Evolutionary conservation across 2,888 invertebrate species (phyloP).

Genomic region (Drosophila borealis): DNA sequence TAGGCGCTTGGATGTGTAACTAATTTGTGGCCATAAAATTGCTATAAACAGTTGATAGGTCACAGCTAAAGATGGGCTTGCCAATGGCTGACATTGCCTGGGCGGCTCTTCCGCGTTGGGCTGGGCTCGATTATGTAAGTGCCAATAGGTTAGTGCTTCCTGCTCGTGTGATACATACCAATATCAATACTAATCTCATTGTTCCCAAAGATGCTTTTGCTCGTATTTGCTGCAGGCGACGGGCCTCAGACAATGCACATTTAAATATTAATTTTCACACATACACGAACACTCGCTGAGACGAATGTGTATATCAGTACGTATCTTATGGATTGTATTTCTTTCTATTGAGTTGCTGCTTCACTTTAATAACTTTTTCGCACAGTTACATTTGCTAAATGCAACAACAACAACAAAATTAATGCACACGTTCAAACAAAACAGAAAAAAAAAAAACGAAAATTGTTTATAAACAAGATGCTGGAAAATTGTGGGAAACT

Average conservation of each 20-base stretch:
- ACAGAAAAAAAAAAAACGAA: conserved; percentile 25
- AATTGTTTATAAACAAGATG: conserved; percentile 36
- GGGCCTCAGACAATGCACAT: conserved; percentile 58
- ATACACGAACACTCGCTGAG: conserved; percentile 26
- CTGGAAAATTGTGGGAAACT: conserved; percentile 46
- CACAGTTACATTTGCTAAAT: conserved; percentile 45
- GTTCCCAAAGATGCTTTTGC: conserved; percentile 28
- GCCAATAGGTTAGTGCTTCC: conserved; percentile 19
- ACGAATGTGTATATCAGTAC: conserved; percentile 9
- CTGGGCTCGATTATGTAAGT: conserved; percentile 31
- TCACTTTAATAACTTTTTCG: conserved; percentile 33
- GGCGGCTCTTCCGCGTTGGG: conserved; percentile 34
- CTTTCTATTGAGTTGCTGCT: conserved; percentile 18
- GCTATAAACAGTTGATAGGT: neutral
- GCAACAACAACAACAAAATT: conserved; percentile 4
- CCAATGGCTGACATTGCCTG: neutral
- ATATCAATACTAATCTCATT: conserved; percentile 71
- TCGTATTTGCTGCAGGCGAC: conserved; percentile 15
- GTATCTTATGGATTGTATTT: conserved; percentile 28
- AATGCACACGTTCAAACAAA: conserved; percentile 27
- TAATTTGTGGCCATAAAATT: neutral
- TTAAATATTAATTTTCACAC: conserved; percentile 62
- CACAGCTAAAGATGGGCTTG: conserved; percentile 1
- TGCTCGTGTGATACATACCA: conserved; percentile 53
- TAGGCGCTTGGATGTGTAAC: neutral